Evolutionary conservation across 1,140 invertebrate species (phyloP).

Genomic region (Drosophila truncata): DNA sequence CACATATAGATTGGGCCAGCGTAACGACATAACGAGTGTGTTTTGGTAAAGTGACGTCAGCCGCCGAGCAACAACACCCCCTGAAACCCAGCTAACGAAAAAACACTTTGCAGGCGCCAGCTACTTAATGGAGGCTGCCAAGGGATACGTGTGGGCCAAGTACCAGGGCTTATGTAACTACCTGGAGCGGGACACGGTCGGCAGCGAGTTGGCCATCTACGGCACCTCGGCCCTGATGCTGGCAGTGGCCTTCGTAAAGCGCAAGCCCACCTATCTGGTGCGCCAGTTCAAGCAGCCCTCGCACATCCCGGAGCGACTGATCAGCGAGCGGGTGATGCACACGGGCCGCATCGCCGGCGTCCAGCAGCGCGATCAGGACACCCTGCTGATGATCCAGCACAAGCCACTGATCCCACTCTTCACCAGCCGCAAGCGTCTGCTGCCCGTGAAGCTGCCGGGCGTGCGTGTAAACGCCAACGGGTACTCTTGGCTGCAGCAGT

Average conservation of each 20-base stretch:
- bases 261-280: constrained; percentile 79
- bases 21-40: constrained; percentile 32
- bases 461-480: constrained; percentile 77
- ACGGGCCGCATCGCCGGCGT: constrained; percentile 71
- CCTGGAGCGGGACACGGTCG: constrained; percentile 76
- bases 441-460: constrained; percentile 76
- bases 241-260: constrained; percentile 73
- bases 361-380: constrained; percentile 74
- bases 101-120: constrained; percentile 60
- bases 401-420: constrained; percentile 73
- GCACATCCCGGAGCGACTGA: constrained; percentile 78
- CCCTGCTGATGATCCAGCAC: constrained; percentile 73
- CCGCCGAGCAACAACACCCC: constrained; percentile 21
- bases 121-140: constrained; percentile 67
- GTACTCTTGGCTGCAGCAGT: constrained; percentile 77
- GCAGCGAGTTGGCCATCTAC: constrained; percentile 72
- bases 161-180: constrained; percentile 81
- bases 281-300: constrained; percentile 82
- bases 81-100: constrained; percentile 34
- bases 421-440: constrained; percentile 62
- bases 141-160: constrained; percentile 58
- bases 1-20: constrained; percentile 46
- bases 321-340: constrained; percentile 79
- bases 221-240: constrained; percentile 74
- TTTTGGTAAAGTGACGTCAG: constrained; percentile 37